A percentile compares a stretch with the other conserved stretches of the same genome.
phyloP scores from a whole-genome alignment of 2,888 invertebrate species.

The Chrysolina haemoptera region DNA sequence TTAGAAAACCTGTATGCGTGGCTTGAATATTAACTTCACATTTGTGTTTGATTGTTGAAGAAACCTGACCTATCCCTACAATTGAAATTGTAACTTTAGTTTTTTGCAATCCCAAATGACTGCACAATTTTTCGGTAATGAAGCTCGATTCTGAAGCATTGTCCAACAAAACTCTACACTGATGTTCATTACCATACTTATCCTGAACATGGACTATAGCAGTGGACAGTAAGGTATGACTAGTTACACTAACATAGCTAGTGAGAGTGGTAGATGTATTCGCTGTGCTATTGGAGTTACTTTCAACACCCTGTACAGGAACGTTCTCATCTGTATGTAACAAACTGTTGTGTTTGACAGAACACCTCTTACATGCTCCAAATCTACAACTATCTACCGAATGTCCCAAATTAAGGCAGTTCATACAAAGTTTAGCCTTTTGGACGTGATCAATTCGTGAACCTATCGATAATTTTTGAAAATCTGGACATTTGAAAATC shows the following conservation, averaged over 20 bases:
- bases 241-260: background rate
- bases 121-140: conserved; percentile 23
- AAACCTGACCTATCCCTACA: conserved; percentile 7
- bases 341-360: conserved; percentile 15
- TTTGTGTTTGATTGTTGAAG: conserved; percentile 12
- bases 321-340: conserved; percentile 2
- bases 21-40: conserved; percentile 18
- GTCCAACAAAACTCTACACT: conserved; percentile 29
- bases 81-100: conserved; percentile 11
- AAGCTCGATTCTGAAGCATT: conserved; percentile 35
- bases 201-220: conserved; percentile 25
- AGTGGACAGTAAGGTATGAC: conserved; percentile 24
- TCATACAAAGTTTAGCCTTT: conserved; percentile 21
- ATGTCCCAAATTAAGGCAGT: conserved; percentile 15
- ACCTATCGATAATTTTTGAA: conserved; percentile 13
- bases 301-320: background rate
- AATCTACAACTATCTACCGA: conserved; percentile 7
- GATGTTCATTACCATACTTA: background rate
- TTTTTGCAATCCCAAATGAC: conserved; percentile 18
- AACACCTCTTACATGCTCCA: conserved; percentile 15
- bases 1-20: conserved; percentile 2
- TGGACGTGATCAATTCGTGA: conserved; percentile 11
- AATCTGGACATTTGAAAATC: conserved; percentile 27
- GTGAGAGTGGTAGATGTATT: background rate
- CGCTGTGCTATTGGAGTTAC: background rate